phyloP scores from a whole-genome alignment of 2,888 invertebrate genomes.

The Sphaerophoria taeniata region DNA sequence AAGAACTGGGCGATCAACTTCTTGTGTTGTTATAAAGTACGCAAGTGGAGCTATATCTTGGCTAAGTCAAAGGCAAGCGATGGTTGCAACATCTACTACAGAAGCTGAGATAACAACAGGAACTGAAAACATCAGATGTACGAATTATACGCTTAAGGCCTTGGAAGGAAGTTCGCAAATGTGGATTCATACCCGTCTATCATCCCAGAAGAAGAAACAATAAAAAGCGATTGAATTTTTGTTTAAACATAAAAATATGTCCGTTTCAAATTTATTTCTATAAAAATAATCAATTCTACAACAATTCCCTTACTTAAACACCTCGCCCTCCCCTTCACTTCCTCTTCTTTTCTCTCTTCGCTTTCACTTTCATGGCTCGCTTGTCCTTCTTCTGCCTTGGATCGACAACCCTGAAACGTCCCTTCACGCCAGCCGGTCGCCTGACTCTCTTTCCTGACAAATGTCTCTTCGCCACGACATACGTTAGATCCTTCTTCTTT shows the following conservation, averaged over 20 bases:
- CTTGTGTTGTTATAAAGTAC: too few relatives aligned
- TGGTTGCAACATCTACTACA: too few relatives aligned
- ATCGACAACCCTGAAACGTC: slow-evolving; percentile 97
- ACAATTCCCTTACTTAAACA: not conserved
- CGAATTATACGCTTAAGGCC: too few relatives aligned
- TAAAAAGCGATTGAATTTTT: not conserved
- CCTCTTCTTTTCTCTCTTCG: slow-evolving; percentile 78
- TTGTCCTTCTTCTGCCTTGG: slow-evolving; percentile 97
- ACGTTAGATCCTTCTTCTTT: slow-evolving; percentile 95
- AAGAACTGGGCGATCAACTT: too few relatives aligned
- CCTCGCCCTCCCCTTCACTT: slow-evolving; percentile 55
- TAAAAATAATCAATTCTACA: slow-evolving; percentile 31
- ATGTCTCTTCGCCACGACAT: slow-evolving; percentile 96
- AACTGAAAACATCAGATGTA: too few relatives aligned
- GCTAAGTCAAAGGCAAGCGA: too few relatives aligned
- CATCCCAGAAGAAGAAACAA: not conserved
- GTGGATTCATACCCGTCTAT: too few relatives aligned
- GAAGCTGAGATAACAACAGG: too few relatives aligned
- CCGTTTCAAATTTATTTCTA: slow-evolving; percentile 46
- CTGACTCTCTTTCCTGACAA: slow-evolving; percentile 89
- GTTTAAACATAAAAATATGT: slow-evolving; percentile 23
- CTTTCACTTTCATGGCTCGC: slow-evolving; percentile 84
- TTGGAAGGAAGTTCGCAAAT: too few relatives aligned
- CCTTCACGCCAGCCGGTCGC: slow-evolving; percentile 94
- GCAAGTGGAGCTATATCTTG: too few relatives aligned